phyloP scores from a whole-genome alignment of 2,888 invertebrate genomes.

The Drosophila barbarae region DNA sequence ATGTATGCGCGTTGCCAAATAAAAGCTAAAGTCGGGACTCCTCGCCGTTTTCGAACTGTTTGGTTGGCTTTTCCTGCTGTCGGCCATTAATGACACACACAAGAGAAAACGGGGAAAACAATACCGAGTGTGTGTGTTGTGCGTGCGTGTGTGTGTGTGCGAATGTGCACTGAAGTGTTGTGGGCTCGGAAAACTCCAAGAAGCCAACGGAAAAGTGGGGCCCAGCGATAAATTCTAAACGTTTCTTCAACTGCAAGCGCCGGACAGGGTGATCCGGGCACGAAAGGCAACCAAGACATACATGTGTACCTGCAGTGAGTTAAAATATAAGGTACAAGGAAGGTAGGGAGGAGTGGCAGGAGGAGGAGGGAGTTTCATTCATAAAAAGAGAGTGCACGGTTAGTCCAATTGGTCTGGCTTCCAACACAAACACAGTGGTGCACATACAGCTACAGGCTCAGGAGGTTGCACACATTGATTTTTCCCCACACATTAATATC shows the following conservation, averaged over 20 bases:
- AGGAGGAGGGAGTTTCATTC: slow-evolving; percentile 55
- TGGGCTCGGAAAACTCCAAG: slow-evolving; percentile 40
- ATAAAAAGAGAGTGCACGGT: slow-evolving; percentile 51
- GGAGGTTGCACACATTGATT: slow-evolving; percentile 62
- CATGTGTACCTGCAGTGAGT: slow-evolving; percentile 63
- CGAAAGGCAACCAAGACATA: slow-evolving; percentile 38
- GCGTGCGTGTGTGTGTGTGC: slow-evolving; percentile 21
- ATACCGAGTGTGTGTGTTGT: slow-evolving; percentile 34
- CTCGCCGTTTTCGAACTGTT: slow-evolving; percentile 1
- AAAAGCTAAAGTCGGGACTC: not conserved
- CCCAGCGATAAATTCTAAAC: slow-evolving; percentile 16
- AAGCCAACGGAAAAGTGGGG: slow-evolving; percentile 31
- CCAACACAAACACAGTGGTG: slow-evolving; percentile 13
- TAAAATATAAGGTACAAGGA: slow-evolving; percentile 19
- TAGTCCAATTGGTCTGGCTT: slow-evolving; percentile 53
- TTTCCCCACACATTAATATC: slow-evolving; percentile 58
- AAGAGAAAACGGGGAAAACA: slow-evolving; percentile 55
- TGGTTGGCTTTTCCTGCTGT: slow-evolving; percentile 31
- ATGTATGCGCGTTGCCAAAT: slow-evolving; percentile 10
- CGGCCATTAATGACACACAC: slow-evolving; percentile 64
- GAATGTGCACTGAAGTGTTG: slow-evolving; percentile 56
- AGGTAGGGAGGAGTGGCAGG: not conserved
- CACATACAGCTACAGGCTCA: slow-evolving; percentile 41
- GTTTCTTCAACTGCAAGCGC: slow-evolving; percentile 21
- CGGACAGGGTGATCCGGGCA: slow-evolving; percentile 58